Evolutionary conservation across 1,140 invertebrate species (phyloP).

Genomic region (Drosophila kohkoa): DNA sequence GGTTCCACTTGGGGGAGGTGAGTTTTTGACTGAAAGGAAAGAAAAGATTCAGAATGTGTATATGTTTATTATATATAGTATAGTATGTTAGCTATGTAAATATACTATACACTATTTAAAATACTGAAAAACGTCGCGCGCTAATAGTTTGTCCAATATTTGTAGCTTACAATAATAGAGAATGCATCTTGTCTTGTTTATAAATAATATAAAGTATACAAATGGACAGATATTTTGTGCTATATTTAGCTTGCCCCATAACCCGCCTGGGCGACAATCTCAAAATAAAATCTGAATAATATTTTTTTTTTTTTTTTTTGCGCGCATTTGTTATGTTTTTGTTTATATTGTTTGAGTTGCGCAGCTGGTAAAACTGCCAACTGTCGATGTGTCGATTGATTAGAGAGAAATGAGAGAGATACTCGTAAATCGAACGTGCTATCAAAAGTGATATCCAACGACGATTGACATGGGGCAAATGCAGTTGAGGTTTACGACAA

Average conservation of each 20-base stretch:
- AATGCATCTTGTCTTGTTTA: conserved; percentile 55
- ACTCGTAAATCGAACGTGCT: conserved; percentile 45
- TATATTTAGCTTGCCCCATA: conserved; percentile 60
- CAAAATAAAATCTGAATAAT: conserved; percentile 51
- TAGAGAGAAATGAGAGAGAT: conserved; percentile 4
- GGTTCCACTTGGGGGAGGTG: conserved; percentile 99
- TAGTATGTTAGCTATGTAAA: neutral
- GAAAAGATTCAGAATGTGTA: conserved; percentile 31
- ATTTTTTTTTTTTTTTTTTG: too few relatives aligned
- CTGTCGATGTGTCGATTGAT: conserved; percentile 13
- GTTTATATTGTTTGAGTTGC: neutral
- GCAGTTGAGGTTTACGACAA: conserved; percentile 13
- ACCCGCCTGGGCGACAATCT: conserved; percentile 52
- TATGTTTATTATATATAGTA: too few relatives aligned
- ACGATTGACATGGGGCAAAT: conserved; percentile 6
- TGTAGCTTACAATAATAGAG: conserved; percentile 50
- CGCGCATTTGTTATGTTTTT: neutral
- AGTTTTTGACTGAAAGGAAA: conserved; percentile 94
- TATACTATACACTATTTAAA: neutral
- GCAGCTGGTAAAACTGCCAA: conserved; percentile 11
- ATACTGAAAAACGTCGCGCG: neutral
- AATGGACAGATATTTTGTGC: conserved; percentile 52
- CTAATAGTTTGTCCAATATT: neutral
- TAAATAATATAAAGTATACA: conserved; percentile 49
- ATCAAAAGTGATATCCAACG: conserved; percentile 34